Evolutionary conservation across 2,797 vertebrate species (phyloP), one percentile per base, ranked within the genome.

Genomic region (Ctenosaura bakeri): DNA sequence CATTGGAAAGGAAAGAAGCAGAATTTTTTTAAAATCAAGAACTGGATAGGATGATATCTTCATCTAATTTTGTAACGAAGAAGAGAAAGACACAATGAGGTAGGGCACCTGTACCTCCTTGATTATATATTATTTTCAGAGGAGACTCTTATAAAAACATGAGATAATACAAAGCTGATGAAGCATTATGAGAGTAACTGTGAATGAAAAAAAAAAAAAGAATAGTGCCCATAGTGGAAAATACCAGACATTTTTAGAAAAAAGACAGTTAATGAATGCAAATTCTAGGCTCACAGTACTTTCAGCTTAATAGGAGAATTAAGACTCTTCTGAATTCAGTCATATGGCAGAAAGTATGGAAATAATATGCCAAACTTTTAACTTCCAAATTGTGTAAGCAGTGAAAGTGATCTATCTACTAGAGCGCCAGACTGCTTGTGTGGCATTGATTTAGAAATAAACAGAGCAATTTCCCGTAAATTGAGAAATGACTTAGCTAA

Each of bases 301-400:
- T 66, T 66, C 29, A 77, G 38, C 29, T 87, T 59, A 62, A 83
- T 24, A 83, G 81, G 32, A 83, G 56, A 62, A 62, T 83, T 66
- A 46, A 42, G 6, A 16, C 38, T 29, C 35, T 46, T 66, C 42
- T 29, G 26, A 46, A 83, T 83, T 42, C 10, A 82, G 4, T 10
- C 56, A 82, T 52, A 81, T 6, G 32, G 13, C 79, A 81, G 22
- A 32, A 56, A 22, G 79, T 32, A 56, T n/a, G 52, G 79, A 81
- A 81, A 35, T 56, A 32, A 13, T 35, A 56, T n/a, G 32, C 54
- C 56, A 81, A 81, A 54, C 29, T 16, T 56, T 56, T 81, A 56
- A 81, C 32, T 56, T 56, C 16, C 79, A 56, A 52, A 56, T 56
- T 32, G n/a, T 56, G 79, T 56, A 81, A 56, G 79, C 32, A 76